Conservation (phyloP, 1,140 invertebrate species). For the Parasteatoda tepidariorum region DNA sequence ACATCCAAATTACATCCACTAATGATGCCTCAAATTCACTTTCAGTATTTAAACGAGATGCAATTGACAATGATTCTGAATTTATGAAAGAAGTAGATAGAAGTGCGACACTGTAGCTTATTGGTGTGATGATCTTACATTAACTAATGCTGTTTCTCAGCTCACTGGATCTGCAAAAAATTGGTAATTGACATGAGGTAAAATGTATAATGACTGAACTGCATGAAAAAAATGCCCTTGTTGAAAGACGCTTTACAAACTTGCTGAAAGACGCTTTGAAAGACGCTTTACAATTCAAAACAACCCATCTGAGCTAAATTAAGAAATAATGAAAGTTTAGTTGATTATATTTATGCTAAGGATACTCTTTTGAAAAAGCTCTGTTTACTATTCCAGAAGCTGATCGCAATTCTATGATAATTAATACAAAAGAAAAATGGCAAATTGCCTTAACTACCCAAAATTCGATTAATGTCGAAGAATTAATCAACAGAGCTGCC, state of each 20-base stretch:
- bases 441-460: constrained; percentile 6
- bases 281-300: neutral
- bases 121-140: no score
- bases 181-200: no score
- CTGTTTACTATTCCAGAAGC: neutral
- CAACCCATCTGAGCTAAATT: neutral
- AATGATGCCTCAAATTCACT: no score
- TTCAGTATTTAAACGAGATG: no score
- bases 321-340: no score
- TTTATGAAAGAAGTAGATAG: no score
- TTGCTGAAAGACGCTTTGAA: neutral
- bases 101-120: no score
- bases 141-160: neutral
- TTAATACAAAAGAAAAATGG: constrained; percentile 1
- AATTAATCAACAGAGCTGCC: neutral
- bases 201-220: no score
- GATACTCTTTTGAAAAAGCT: neutral
- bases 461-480: neutral
- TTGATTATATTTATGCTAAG: no score
- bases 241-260: neutral
- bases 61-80: no score
- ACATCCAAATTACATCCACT: no score
- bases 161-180: no score
- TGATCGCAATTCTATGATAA: neutral
- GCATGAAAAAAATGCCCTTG: neutral